Conservation (phyloP, 2,888 invertebrate species). For the Acanthococcus lagerstroemiae region DNA sequence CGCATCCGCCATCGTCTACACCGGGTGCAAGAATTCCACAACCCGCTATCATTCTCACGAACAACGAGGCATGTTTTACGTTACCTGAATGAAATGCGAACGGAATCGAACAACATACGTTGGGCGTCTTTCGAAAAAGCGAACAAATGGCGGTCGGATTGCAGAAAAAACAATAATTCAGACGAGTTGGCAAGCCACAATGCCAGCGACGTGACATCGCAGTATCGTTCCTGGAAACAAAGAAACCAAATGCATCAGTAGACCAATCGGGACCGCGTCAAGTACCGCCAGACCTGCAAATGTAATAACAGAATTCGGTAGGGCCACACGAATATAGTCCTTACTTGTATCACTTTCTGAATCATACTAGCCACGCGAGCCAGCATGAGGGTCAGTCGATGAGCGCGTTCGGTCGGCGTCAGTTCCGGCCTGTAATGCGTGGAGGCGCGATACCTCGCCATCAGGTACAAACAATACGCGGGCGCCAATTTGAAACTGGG, state of each 20-base stretch:
- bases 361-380: slow-evolving; percentile 84
- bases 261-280: background rate
- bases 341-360: slow-evolving; percentile 69
- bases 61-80: slow-evolving; percentile 36
- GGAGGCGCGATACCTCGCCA: slow-evolving; percentile 86
- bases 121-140: slow-evolving; percentile 87
- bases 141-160: slow-evolving; percentile 87
- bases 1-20: too few species aligned
- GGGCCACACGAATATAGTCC: background rate
- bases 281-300: background rate
- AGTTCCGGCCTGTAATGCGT: slow-evolving; percentile 89
- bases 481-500: slow-evolving; percentile 93
- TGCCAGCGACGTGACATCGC: slow-evolving; percentile 74
- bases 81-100: slow-evolving; percentile 79
- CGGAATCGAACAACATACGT: slow-evolving; percentile 84
- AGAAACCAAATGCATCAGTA: background rate
- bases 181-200: slow-evolving; percentile 98
- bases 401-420: slow-evolving; percentile 82
- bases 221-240: slow-evolving; percentile 42
- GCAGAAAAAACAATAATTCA: slow-evolving; percentile 89
- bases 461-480: slow-evolving; percentile 91
- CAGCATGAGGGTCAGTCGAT: slow-evolving; percentile 76
- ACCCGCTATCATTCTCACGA: too few species aligned
- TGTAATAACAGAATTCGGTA: background rate
- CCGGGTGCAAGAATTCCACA: too few species aligned